Percentiles rank a stretch among this genome's conserved stretches.
These are phyloP conservation scores for Tachystola acroxantha DNA, from an alignment of 2,888 invertebrate species.

Conservation along the genomic window DNA sequence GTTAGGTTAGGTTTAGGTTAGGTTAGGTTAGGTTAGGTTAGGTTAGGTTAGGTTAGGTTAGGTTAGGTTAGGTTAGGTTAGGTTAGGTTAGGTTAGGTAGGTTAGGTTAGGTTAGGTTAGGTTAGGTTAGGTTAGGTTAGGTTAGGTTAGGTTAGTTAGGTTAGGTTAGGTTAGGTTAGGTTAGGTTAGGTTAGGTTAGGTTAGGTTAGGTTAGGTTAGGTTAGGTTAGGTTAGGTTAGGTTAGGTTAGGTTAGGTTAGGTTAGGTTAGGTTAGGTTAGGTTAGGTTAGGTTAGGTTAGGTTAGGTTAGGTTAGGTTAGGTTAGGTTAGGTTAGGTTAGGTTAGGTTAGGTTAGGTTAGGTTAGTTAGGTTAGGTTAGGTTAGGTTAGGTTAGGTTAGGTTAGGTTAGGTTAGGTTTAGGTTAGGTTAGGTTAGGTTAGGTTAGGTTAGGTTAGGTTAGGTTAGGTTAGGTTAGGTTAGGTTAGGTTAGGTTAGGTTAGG, in stretches of 20 bases:
- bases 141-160: not conserved
- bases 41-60: not conserved
- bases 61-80: not conserved
- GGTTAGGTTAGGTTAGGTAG: not conserved
- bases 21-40: slow-evolving; percentile 9
- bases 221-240: not conserved
- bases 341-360: not conserved
- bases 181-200: not conserved
- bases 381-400: slow-evolving; percentile 3
- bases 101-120: not conserved
- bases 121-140: not conserved
- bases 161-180: not conserved
- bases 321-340: not conserved
- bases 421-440: not conserved
- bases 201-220: not conserved
- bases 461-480: not conserved
- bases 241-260: not conserved
- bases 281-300: not conserved
- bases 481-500: slow-evolving; percentile 5
- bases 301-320: slow-evolving; percentile 1
- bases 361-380: slow-evolving; percentile 6
- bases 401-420: slow-evolving; percentile 1
- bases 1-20: slow-evolving; percentile 10
- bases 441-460: not conserved
- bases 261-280: not conserved